Conservation (phyloP, 2,888 invertebrate species). For the Caenorhabditis sp. region DNA sequence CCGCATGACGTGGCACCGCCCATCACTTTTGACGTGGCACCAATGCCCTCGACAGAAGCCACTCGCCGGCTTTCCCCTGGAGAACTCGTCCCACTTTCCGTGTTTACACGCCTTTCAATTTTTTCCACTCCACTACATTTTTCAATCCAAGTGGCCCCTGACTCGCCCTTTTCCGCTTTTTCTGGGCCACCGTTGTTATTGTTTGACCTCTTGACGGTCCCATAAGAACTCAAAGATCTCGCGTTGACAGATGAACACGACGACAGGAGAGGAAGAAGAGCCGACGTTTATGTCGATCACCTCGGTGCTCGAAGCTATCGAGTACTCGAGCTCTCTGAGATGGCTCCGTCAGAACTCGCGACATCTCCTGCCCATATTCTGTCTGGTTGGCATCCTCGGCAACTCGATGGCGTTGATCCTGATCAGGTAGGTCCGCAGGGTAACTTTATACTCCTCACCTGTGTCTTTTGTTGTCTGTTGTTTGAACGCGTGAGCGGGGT, state of each 20-base stretch:
- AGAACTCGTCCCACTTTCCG: conserved; percentile 19
- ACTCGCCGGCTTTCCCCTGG: conserved; percentile 17
- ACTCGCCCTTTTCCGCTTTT: conserved; percentile 3
- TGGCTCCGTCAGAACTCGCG: conserved; percentile 55
- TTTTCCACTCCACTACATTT: conserved; percentile 48
- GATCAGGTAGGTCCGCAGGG: conserved; percentile 67
- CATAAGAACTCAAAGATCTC: too few species aligned
- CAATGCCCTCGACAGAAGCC: conserved; percentile 6
- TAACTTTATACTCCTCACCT: too few species aligned
- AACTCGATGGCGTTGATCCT: conserved; percentile 78
- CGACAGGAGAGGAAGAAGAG: conserved; percentile 14
- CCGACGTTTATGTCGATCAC: conserved; percentile 35
- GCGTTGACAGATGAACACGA: conserved; percentile 19
- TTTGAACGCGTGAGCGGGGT: too few species aligned
- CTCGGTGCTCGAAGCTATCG: conserved; percentile 30
- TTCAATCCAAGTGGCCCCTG: conserved; percentile 21
- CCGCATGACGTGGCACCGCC: conserved; percentile 1
- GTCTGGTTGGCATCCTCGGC: conserved; percentile 73
- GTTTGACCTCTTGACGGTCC: not conserved
- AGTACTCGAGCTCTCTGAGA: conserved; percentile 43
- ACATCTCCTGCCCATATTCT: conserved; percentile 64
- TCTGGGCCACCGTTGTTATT: not conserved
- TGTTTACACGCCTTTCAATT: conserved; percentile 29
- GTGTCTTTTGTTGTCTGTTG: too few species aligned
- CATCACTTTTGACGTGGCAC: not conserved